Base-by-base conservation (phyloP, 2,888 invertebrate species). In the Leucoma salicis region DNA sequence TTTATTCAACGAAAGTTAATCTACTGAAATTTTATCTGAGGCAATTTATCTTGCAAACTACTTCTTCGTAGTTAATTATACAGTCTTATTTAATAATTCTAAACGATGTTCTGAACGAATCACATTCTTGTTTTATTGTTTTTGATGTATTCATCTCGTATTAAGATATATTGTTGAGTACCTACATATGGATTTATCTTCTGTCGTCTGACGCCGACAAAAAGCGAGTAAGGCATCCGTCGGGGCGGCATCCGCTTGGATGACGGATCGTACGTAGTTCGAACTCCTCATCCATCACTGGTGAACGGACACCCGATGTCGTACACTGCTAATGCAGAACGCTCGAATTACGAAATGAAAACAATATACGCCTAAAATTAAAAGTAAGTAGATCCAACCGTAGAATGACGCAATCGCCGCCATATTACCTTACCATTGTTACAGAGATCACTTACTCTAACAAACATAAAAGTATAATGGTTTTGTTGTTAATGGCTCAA, bases 221-320 rank as follows among this genome's bases (percentile, higher is more conserved):
- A 65, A 63, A 68, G 57, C 59, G 54, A 51, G 60, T 47, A 44
- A 55, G 57, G 56, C 57, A 61, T 70, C 58, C 67, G 64, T 57
- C 57, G 41, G 39, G 41, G 42, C 38, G 54, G 58, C 56, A 69
- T 70, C 68, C 60, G 55, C 48, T 38, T 46, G 44, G 64, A 71
- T 71, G 73, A 73, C 57, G 61, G 68, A 73, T 72, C 54, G 57
- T 46, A 48, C 49, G 57, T 46, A 48, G 49, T 44, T 47, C 54
- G 63, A 42, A 45, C 49, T 32, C 46, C 46, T 52, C 63, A 74
- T 76, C 76, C 63, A 76, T 76, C 76, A 74, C 56, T 27, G 35
- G 45, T 39, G 51, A 31, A 39, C 31, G 32, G 35, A 39, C 53
- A 42, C 39, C 39, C 41, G 31, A 25, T 32, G 31, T 44, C 49